phyloP scores from a whole-genome alignment of 1,140 invertebrate genomes.

The Helicoverpa armigera region DNA sequence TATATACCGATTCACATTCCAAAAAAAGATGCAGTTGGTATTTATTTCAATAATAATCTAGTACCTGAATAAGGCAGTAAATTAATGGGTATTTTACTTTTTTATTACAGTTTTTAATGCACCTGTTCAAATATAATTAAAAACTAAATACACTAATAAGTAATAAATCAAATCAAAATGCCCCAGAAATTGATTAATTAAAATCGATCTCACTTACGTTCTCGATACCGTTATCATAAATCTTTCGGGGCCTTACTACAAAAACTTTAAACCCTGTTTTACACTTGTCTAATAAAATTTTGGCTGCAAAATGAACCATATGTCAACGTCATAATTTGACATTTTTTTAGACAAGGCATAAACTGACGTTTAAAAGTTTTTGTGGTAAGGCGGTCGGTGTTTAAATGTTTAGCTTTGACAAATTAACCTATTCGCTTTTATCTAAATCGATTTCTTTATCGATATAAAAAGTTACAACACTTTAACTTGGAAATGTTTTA shows the following conservation, averaged over 20 bases:
- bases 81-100: not conserved
- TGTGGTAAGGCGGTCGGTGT: too few species aligned
- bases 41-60: too few species aligned
- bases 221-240: constrained; percentile 44
- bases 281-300: too few species aligned
- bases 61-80: too few species aligned
- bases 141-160: constrained; percentile 10
- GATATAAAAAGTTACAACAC: constrained; percentile 26
- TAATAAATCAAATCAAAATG: constrained; percentile 44
- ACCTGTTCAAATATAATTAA: constrained; percentile 19
- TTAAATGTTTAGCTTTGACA: constrained; percentile 50
- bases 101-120: not conserved
- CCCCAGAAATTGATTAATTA: constrained; percentile 49
- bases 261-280: too few species aligned
- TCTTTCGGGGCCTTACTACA: too few species aligned
- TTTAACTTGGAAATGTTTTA: constrained; percentile 9
- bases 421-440: constrained; percentile 52
- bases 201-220: constrained; percentile 28
- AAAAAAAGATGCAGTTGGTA: too few species aligned
- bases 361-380: too few species aligned
- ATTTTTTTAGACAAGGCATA: too few species aligned
- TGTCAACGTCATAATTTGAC: too few species aligned
- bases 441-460: constrained; percentile 35
- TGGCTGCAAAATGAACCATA: too few species aligned
- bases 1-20: too few species aligned